phyloP scores from a whole-genome alignment of 2,797 vertebrate species.

The Selene dorsalis region DNA sequence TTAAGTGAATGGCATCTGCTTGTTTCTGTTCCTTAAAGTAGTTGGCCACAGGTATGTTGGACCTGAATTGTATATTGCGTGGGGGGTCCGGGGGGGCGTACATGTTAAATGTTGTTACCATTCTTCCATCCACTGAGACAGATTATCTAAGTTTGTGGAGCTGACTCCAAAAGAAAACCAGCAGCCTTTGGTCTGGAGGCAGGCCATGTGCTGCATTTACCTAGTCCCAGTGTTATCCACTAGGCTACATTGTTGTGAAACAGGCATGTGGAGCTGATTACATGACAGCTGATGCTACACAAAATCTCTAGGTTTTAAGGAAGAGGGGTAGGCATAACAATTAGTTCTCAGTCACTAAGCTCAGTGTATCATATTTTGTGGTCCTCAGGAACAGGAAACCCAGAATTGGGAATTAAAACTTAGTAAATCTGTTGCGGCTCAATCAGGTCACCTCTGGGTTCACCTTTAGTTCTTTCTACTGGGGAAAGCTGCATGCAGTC shows the following conservation, averaged over 20 bases:
- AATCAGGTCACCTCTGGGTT: slow-evolving; percentile 58
- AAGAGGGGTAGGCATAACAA: slow-evolving; percentile 56
- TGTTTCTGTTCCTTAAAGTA: slow-evolving; percentile 18
- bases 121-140: slow-evolving; percentile 56
- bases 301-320: slow-evolving; percentile 52
- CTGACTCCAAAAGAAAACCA: slow-evolving; percentile 64
- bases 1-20: slow-evolving; percentile 38
- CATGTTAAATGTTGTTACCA: slow-evolving; percentile 50
- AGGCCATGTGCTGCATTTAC: slow-evolving; percentile 52
- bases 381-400: slow-evolving; percentile 67
- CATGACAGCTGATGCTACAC: slow-evolving; percentile 65
- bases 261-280: slow-evolving; percentile 77
- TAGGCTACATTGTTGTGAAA: slow-evolving; percentile 64
- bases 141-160: slow-evolving; percentile 66
- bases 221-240: slow-evolving; percentile 55
- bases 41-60: slow-evolving; percentile 36
- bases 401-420: slow-evolving; percentile 68
- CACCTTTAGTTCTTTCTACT: slow-evolving; percentile 55
- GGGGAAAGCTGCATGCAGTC: slow-evolving; percentile 47
- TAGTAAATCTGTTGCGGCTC: slow-evolving; percentile 60
- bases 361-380: slow-evolving; percentile 65
- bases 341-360: slow-evolving; percentile 69
- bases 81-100: slow-evolving; percentile 38
- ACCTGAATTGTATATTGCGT: slow-evolving; percentile 41
- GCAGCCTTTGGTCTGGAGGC: slow-evolving; percentile 53